Conservation (phyloP, 2,888 invertebrate species). For the Lottia scabra region DNA sequence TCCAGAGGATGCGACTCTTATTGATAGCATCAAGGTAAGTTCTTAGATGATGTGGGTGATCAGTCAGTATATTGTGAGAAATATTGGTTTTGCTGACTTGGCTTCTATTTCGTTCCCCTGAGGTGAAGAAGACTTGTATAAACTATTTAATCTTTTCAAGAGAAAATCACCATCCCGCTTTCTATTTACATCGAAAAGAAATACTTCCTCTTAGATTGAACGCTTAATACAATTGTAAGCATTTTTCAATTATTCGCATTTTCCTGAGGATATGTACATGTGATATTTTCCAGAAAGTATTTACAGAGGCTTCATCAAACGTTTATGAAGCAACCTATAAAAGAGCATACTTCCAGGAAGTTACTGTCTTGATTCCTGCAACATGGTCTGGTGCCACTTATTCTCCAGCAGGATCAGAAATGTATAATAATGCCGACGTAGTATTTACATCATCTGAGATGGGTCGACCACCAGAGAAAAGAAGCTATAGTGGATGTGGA, state of each 20-base stretch:
- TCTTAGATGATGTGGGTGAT: no score
- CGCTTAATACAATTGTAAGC: no score
- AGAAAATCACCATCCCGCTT: no score
- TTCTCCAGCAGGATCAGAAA: constrained; percentile 25
- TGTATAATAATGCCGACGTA: constrained; percentile 71
- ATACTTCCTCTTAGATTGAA: no score
- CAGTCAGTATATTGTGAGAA: no score
- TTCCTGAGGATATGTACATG: no score
- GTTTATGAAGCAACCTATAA: constrained; percentile 74
- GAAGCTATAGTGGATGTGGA: constrained; percentile 53
- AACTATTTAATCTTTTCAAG: no score
- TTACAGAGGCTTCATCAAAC: constrained; percentile 74
- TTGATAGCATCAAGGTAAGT: constrained; percentile 46
- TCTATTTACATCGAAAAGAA: no score
- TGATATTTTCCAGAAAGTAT: constrained; percentile 69
- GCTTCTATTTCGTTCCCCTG: no score
- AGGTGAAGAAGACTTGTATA: no score
- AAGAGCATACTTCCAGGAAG: constrained; percentile 71
- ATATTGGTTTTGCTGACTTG: no score
- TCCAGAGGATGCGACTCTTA: constrained; percentile 33
- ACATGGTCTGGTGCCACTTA: constrained; percentile 70
- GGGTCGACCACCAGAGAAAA: constrained; percentile 37
- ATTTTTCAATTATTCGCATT: no score
- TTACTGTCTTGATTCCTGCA: constrained; percentile 75
- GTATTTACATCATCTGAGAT: constrained; percentile 50